Base-by-base conservation (phyloP, 2,113 vertebrate species). In the Opisthocomus hoazin region DNA sequence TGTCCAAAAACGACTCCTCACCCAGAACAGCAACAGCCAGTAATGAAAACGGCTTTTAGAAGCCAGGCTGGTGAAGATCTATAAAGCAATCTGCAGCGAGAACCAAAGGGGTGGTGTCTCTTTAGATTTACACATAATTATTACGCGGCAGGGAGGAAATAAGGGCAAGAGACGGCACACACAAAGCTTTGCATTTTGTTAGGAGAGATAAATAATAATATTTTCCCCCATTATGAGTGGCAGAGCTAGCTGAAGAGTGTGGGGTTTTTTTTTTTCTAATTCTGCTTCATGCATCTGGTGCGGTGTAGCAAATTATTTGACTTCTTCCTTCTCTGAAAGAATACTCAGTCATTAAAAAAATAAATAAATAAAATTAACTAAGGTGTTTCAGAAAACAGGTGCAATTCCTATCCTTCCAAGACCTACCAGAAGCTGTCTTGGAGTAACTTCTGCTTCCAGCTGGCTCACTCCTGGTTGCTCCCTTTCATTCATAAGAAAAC, bases 91-190 rank as follows among this genome's bases (percentile, higher is more conserved):
- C n/a, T 15, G 8, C 24, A 51, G 56, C 3, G 11, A 26, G 60
- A 77, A 79, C 27, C 16, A 26, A 20, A 36, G 17, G 6, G 14
- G 39, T 43, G 10, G 9, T 53, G 9, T 30, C 37, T 70, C 24
- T 19, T 48, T 11, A 41, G 23, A 79, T 26, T 24, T 45, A 53
- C 9, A 51, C 2, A 5, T 27, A 46, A 56, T 50, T 57, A 34
- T 5, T 70, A n/a, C 8, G n/a, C n/a, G n/a, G n/a, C n/a, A n/a
- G n/a, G n/a, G n/a, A n/a, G n/a, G n/a, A n/a, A n/a, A n/a, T n/a
- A n/a, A n/a, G n/a, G n/a, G n/a, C n/a, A n/a, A n/a, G n/a, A 2
- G 0, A 27, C 15, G 58, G 39, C 13, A 41, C 7, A 26, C 6
- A 36, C 21, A 26, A 58, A 10, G 22, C 26, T 34, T 27, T 43